phyloP scores from a whole-genome alignment of 2,888 invertebrate genomes.

The Heliconius erato region DNA sequence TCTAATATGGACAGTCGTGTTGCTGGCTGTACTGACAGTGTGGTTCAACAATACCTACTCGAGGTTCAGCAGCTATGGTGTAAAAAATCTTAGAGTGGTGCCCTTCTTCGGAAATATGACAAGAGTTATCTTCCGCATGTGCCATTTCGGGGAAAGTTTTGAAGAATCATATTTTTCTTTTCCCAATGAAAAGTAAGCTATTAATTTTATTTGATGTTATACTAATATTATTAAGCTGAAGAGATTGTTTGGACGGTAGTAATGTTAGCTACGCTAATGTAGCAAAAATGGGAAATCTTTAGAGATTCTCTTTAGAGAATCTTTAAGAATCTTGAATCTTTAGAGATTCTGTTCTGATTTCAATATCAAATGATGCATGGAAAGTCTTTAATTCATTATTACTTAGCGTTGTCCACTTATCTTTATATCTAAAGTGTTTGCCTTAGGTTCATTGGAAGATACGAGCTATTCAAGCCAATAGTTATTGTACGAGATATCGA shows the following conservation, averaged over 20 bases:
- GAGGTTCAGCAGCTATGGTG: constrained; percentile 59
- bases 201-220: background rate
- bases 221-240: too few species aligned
- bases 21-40: constrained; percentile 56
- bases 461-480: constrained; percentile 69
- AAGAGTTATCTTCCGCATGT: constrained; percentile 52
- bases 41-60: constrained; percentile 61
- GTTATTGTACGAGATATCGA: constrained; percentile 75
- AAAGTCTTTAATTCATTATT: too few species aligned
- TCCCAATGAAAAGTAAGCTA: constrained; percentile 64
- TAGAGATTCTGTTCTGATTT: too few species aligned
- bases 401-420: background rate
- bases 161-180: constrained; percentile 51
- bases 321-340: too few species aligned
- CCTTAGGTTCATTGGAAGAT: constrained; percentile 69
- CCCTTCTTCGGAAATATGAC: constrained; percentile 67
- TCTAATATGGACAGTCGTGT: constrained; percentile 60
- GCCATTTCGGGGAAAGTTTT: constrained; percentile 56
- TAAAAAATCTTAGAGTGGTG: constrained; percentile 60
- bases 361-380: too few species aligned
- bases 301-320: too few species aligned
- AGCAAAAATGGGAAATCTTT: too few species aligned
- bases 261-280: too few species aligned
- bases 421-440: background rate
- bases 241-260: too few species aligned